Evolutionary conservation across 2,888 invertebrate genomes (phyloP).

Genomic region (Elegia similella): DNA sequence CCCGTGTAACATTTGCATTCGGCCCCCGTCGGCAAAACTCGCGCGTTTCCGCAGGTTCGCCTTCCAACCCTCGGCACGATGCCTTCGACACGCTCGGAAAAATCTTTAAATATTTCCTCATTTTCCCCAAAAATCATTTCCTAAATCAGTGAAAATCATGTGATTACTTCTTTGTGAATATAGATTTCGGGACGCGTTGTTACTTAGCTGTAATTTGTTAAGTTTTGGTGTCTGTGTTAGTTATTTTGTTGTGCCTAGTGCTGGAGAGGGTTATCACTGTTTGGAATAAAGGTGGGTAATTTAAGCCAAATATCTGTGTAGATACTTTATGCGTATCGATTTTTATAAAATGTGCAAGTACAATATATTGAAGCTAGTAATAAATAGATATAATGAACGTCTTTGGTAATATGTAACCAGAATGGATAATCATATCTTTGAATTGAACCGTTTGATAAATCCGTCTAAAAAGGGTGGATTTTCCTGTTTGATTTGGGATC

Average conservation of each 20-base stretch:
- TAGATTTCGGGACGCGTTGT: constrained; percentile 36
- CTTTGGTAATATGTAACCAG: no score
- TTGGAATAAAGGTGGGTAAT: constrained; percentile 13
- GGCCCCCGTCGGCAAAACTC: constrained; percentile 59
- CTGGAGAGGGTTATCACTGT: constrained; percentile 39
- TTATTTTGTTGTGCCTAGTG: constrained; percentile 58
- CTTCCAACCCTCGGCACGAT: constrained; percentile 70
- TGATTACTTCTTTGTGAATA: constrained; percentile 37
- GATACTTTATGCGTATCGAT: not conserved
- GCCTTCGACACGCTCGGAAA: constrained; percentile 62
- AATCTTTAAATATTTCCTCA: constrained; percentile 62
- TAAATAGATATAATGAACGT: no score
- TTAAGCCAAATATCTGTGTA: not conserved
- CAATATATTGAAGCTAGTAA: not conserved
- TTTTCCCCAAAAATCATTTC: constrained; percentile 33
- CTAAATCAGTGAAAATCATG: constrained; percentile 52
- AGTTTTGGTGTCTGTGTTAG: constrained; percentile 58
- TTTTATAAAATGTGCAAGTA: not conserved
- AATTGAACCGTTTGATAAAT: no score
- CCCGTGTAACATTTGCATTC: constrained; percentile 68
- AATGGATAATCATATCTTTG: no score
- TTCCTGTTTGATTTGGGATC: no score
- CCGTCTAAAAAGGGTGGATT: no score
- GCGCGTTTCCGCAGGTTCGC: constrained; percentile 68
- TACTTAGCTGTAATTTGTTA: constrained; percentile 42